Evolutionary conservation across 2,113 vertebrate genomes (phyloP).

Genomic region (Myxocyprinus asiaticus): DNA sequence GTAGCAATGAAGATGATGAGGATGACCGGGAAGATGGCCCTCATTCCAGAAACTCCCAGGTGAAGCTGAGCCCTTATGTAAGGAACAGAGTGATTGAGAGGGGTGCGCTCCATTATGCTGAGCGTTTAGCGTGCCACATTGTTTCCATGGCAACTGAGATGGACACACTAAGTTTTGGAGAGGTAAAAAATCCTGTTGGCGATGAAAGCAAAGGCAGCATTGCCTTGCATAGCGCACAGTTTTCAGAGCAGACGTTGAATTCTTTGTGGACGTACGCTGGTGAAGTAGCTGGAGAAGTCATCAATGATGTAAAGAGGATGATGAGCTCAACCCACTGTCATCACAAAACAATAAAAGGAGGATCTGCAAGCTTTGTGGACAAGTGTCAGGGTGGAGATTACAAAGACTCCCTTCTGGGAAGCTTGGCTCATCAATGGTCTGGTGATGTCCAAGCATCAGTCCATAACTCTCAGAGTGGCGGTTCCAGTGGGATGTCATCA

Average conservation of each 20-base stretch:
- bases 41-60: constrained; percentile 53
- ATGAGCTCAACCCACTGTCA: constrained; percentile 76
- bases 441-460: constrained; percentile 69
- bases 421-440: constrained; percentile 60
- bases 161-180: constrained; percentile 81
- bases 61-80: constrained; percentile 58
- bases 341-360: constrained; percentile 69
- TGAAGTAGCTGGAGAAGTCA: constrained; percentile 86
- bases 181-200: constrained; percentile 55
- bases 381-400: constrained; percentile 58
- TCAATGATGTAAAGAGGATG: constrained; percentile 86
- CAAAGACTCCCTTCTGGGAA: constrained; percentile 57
- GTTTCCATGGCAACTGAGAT: constrained; percentile 91
- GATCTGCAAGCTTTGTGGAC: constrained; percentile 60
- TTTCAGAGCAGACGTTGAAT: constrained; percentile 77
- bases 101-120: constrained; percentile 83
- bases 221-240: constrained; percentile 66
- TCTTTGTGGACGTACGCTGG: constrained; percentile 85
- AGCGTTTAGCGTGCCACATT: constrained; percentile 85
- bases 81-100: constrained; percentile 65
- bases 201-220: constrained; percentile 61
- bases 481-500: constrained; percentile 76
- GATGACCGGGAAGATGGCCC: constrained; percentile 61
- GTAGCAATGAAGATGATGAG: constrained; percentile 80
- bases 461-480: constrained; percentile 58